Evolutionary conservation across 2,797 vertebrate species (phyloP).

Genomic region (Lutjanus campechanus): DNA sequence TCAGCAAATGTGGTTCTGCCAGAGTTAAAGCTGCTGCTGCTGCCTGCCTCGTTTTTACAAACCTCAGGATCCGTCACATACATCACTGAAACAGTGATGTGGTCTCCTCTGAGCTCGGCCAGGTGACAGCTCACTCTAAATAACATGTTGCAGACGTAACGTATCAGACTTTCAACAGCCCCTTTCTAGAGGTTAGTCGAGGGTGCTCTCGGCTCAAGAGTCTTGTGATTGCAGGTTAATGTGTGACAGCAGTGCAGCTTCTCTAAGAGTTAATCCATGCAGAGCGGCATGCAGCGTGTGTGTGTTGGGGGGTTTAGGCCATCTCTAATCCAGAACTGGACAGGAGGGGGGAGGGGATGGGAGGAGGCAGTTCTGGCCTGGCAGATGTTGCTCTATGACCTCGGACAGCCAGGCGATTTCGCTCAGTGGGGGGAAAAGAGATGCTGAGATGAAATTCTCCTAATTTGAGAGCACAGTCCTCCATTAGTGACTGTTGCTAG

Average conservation of each 20-base stretch:
- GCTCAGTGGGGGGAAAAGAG: neutral
- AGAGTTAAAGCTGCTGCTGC: conserved; percentile 13
- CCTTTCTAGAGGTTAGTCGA: neutral
- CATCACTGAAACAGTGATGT: neutral
- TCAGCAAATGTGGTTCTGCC: neutral
- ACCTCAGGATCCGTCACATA: neutral
- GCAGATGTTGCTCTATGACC: conserved; percentile 79
- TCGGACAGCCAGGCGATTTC: conserved; percentile 26
- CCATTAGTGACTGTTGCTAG: neutral
- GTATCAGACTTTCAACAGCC: neutral
- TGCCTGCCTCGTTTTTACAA: neutral
- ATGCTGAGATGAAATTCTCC: neutral
- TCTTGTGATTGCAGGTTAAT: conserved; percentile 67
- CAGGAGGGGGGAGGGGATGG: conserved; percentile 49
- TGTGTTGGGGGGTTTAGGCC: conserved; percentile 35
- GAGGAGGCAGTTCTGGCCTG: conserved; percentile 32
- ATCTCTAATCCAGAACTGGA: conserved; percentile 77
- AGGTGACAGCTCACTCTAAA: neutral
- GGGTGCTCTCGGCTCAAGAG: conserved; percentile 14
- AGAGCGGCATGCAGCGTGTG: conserved; percentile 43
- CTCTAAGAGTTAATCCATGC: conserved; percentile 74
- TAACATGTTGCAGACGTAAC: conserved; percentile 32
- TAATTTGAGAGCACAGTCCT: neutral
- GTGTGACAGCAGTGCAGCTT: conserved; percentile 68
- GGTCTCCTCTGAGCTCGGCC: conserved; percentile 2